These are phyloP conservation scores for Rhagium mordax DNA, from an alignment of 2,888 invertebrate genomes.

Conservation along the genomic window DNA sequence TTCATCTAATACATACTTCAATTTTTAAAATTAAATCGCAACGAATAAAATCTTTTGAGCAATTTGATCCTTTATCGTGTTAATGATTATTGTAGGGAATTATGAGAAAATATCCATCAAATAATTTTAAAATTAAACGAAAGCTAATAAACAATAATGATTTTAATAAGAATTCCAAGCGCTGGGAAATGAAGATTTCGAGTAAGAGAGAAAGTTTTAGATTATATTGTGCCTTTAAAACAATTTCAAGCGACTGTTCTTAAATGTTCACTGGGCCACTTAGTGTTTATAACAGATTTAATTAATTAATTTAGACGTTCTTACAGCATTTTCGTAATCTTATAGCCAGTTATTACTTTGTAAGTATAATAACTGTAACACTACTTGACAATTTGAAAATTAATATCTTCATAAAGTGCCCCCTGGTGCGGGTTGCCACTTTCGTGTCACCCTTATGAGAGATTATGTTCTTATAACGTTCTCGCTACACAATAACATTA, in stretches of 20 bases:
- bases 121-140: conserved; percentile 53
- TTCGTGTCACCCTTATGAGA: conserved; percentile 68
- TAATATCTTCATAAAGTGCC: conserved; percentile 71
- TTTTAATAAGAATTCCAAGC: conserved; percentile 60
- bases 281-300: conserved; percentile 70
- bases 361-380: conserved; percentile 70
- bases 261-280: conserved; percentile 63
- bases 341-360: conserved; percentile 70
- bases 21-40: background rate
- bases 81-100: conserved; percentile 23
- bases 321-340: conserved; percentile 68
- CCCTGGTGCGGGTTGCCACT: conserved; percentile 65
- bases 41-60: background rate
- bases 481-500: conserved; percentile 57
- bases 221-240: conserved; percentile 53
- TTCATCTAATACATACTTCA: too few species aligned
- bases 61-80: conserved; percentile 15
- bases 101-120: conserved; percentile 13
- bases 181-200: conserved; percentile 19
- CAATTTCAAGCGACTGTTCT: conserved; percentile 59
- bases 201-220: conserved; percentile 44
- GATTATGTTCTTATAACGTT: conserved; percentile 66
- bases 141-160: conserved; percentile 60
- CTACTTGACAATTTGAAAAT: conserved; percentile 70
- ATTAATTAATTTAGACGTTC: conserved; percentile 70